Evolutionary conservation across 1,140 invertebrate species (phyloP).

Genomic region (Lepidurus couesii): DNA sequence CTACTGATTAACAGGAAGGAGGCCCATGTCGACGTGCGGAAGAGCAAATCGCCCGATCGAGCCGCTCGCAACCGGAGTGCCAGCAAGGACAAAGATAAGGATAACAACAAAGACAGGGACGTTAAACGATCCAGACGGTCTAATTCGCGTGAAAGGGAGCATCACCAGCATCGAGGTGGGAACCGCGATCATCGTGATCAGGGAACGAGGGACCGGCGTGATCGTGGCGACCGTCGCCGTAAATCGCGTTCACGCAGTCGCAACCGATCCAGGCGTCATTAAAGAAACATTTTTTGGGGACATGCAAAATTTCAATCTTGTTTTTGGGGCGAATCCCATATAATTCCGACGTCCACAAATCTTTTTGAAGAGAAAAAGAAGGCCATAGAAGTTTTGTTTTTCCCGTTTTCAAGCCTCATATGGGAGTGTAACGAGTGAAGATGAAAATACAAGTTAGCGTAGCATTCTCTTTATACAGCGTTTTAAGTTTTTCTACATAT

Average conservation of each 20-base stretch:
- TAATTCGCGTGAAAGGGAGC: slow-evolving; percentile 1
- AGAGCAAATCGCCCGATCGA: neutral
- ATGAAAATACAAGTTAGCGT: slow-evolving; percentile 18
- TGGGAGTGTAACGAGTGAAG: neutral
- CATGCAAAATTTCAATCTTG: no score
- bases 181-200: slow-evolving; percentile 23
- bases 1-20: neutral
- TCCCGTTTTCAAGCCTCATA: slow-evolving; percentile 16
- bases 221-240: slow-evolving; percentile 3
- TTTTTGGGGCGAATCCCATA: neutral
- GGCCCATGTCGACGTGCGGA: neutral
- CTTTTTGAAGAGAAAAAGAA: neutral
- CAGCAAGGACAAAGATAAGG: neutral
- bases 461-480: neutral
- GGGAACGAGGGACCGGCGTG: neutral
- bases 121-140: neutral
- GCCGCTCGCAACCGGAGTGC: neutral
- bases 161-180: slow-evolving; percentile 4
- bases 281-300: neutral
- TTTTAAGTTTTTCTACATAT: neutral
- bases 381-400: neutral
- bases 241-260: slow-evolving; percentile 23
- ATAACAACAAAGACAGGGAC: neutral
- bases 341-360: neutral
- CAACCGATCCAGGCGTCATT: slow-evolving; percentile 27